phyloP scores from a whole-genome alignment of 2,888 invertebrate species.

The Marasmarcha lunaedactyla region DNA sequence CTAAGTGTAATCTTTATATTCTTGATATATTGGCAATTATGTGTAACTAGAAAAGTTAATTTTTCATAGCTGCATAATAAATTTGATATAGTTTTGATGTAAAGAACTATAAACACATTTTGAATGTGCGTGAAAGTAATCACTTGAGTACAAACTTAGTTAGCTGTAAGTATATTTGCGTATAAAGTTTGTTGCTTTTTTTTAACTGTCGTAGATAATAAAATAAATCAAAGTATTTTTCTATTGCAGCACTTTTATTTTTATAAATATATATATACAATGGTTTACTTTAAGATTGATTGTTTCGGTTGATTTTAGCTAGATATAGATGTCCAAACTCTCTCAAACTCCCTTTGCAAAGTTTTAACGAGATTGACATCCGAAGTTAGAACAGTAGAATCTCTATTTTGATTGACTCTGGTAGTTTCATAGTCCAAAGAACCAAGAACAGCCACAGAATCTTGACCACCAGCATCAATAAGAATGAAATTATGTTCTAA shows the following conservation, averaged over 20 bases:
- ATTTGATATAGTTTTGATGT: too few relatives aligned
- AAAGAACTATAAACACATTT: too few relatives aligned
- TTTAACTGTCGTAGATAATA: constrained; percentile 35
- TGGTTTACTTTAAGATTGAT: too few relatives aligned
- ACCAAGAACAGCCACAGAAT: constrained; percentile 37
- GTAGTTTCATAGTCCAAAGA: constrained; percentile 32
- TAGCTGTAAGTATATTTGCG: constrained; percentile 20
- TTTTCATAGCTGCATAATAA: too few relatives aligned
- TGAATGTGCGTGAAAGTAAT: too few relatives aligned
- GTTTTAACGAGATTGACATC: constrained; percentile 25
- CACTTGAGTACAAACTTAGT: constrained; percentile 60
- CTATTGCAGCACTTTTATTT: constrained; percentile 41
- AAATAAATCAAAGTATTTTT: constrained; percentile 58
- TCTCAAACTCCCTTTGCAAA: constrained; percentile 35
- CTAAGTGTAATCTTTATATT: too few relatives aligned
- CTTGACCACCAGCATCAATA: constrained; percentile 27
- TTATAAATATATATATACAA: constrained; percentile 11
- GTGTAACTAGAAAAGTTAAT: too few relatives aligned
- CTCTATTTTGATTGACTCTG: constrained; percentile 29
- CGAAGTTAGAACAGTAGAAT: constrained; percentile 36
- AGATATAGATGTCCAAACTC: constrained; percentile 28
- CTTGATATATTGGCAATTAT: too few relatives aligned
- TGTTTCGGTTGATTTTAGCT: too few relatives aligned
- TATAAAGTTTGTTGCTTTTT: constrained; percentile 26
- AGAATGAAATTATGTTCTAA: constrained; percentile 43